Conservation (phyloP, 2,888 invertebrate genomes). For the Drosophila falleni region DNA sequence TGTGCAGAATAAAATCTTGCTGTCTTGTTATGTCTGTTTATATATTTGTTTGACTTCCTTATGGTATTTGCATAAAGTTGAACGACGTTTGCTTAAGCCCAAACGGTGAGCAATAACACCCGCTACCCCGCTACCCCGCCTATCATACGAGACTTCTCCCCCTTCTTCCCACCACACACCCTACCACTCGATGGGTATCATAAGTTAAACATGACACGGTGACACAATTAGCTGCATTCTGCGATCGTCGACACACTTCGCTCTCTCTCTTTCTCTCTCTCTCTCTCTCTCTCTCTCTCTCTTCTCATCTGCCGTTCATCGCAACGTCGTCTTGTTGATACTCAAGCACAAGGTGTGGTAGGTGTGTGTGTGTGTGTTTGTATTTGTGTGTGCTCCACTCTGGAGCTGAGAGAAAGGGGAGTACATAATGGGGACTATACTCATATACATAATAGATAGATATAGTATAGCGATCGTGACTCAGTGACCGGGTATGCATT, state of each 20-base stretch:
- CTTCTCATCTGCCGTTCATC: constrained; percentile 8
- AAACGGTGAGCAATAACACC: constrained; percentile 11
- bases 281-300: not conserved
- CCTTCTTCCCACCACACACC: not conserved
- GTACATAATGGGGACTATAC: not conserved
- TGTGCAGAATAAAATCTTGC: not conserved
- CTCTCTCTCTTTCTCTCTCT: not conserved
- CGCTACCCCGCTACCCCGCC: not conserved
- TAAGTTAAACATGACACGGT: constrained; percentile 61
- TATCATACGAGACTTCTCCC: not conserved
- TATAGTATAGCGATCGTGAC: constrained; percentile 34
- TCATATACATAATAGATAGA: not conserved
- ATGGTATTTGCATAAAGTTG: constrained; percentile 45
- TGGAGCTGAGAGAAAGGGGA: not conserved
- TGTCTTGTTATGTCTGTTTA: constrained; percentile 2
- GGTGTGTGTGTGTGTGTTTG: constrained; percentile 4
- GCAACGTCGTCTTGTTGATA: constrained; percentile 11
- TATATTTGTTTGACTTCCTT: constrained; percentile 55
- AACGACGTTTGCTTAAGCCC: constrained; percentile 30
- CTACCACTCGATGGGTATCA: not conserved
- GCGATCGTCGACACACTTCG: not conserved
- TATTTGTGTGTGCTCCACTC: constrained; percentile 50
- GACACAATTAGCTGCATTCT: constrained; percentile 54
- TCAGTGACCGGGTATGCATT: constrained; percentile 46
- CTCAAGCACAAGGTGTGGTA: constrained; percentile 4